Percentiles rank a stretch among this genome's conserved stretches.
Evolutionary conservation across 2,797 vertebrate species (phyloP).

Genomic region (Geotrypetes seraphini): DNA sequence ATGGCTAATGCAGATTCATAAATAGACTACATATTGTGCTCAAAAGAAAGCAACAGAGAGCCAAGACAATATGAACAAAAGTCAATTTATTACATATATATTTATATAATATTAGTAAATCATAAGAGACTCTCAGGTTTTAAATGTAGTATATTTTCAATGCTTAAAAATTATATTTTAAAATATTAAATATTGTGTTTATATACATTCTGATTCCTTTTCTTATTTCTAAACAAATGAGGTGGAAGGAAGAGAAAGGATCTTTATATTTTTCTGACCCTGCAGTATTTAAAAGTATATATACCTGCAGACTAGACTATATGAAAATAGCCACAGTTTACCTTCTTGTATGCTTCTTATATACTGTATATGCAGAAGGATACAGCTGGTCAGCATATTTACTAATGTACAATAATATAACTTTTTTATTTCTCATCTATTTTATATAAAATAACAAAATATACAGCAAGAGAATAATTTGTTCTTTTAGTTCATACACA

Average conservation of each 20-base stretch:
- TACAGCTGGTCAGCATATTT: constrained; percentile 39
- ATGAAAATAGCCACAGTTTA: constrained; percentile 50
- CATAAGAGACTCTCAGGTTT: constrained; percentile 55
- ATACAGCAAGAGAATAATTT: constrained; percentile 81
- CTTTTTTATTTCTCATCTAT: constrained; percentile 63
- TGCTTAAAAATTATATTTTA: constrained; percentile 70
- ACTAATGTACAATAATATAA: constrained; percentile 46
- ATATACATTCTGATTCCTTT: constrained; percentile 55
- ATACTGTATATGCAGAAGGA: constrained; percentile 41
- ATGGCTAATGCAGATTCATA: no score
- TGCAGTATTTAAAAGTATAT: constrained; percentile 46
- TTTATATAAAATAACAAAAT: constrained; percentile 85
- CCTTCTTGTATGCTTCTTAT: constrained; percentile 45
- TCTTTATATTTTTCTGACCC: constrained; percentile 36
- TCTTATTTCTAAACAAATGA: constrained; percentile 43
- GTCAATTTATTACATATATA: constrained; percentile 49
- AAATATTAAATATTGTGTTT: constrained; percentile 62
- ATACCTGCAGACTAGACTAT: constrained; percentile 47
- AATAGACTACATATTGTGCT: no score
- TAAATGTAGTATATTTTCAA: constrained; percentile 61
- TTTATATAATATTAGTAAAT: constrained; percentile 60
- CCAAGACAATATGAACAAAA: constrained; percentile 52
- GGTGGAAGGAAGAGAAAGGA: constrained; percentile 35
- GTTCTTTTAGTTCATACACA: constrained; percentile 78
- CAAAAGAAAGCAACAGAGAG: no score